These are phyloP conservation scores for Myotis daubentonii DNA, from an alignment of 2,797 vertebrate genomes.

Conservation along the genomic window DNA sequence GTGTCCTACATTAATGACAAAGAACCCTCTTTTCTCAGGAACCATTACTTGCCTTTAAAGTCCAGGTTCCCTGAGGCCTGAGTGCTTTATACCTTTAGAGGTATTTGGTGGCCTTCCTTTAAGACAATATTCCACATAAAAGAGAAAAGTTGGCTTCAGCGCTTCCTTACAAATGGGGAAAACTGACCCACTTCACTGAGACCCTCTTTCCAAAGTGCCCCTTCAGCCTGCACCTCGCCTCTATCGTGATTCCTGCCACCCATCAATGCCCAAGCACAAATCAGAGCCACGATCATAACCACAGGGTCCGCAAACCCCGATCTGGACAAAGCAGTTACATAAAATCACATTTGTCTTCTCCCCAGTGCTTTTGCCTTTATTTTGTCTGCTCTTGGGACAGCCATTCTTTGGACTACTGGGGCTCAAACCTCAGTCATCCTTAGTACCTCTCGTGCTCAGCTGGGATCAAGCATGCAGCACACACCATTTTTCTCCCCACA, in stretches of 20 bases:
- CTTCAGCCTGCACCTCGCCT: neutral
- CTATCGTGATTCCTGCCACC: neutral
- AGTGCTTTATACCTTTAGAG: neutral
- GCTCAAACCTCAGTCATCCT: neutral
- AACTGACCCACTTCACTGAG: neutral
- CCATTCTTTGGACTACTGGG: neutral
- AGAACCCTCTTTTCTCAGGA: conserved; percentile 72
- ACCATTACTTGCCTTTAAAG: conserved; percentile 56
- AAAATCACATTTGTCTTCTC: neutral
- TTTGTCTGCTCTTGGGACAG: neutral
- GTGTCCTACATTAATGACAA: conserved; percentile 77
- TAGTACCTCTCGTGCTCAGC: neutral
- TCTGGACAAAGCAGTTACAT: neutral
- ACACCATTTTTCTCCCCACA: neutral
- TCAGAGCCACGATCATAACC: neutral
- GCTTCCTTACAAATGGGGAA: neutral
- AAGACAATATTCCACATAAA: neutral
- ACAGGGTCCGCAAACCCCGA: neutral
- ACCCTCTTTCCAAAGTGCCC: neutral
- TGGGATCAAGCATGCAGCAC: neutral
- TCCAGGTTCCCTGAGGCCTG: conserved; percentile 31
- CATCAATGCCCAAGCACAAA: neutral
- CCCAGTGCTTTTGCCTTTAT: neutral
- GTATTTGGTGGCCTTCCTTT: conserved; percentile 3
- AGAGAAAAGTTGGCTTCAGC: conserved; percentile 28